These are phyloP conservation scores for Lasioglossum morio DNA, from an alignment of 2,888 invertebrate species.

Conservation along the genomic window DNA sequence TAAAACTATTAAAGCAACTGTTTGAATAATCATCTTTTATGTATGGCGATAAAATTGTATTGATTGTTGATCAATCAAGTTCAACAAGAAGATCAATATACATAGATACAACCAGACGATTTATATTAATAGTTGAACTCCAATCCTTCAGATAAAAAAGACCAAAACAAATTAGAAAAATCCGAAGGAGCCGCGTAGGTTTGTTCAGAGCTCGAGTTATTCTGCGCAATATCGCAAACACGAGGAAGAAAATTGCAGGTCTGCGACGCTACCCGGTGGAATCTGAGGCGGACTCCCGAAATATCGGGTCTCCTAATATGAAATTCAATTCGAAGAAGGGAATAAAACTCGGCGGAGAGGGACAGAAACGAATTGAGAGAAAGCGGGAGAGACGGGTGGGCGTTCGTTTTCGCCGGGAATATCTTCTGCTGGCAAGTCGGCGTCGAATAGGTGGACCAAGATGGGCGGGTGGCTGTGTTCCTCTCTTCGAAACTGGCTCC, in stretches of 20 bases:
- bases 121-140: background rate
- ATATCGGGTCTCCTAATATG: constrained; percentile 60
- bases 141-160: background rate
- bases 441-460: constrained; percentile 55
- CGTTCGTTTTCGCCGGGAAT: constrained; percentile 60
- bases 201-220: background rate
- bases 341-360: constrained; percentile 56
- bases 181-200: background rate
- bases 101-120: background rate
- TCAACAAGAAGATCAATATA: background rate
- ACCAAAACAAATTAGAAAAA: too few species aligned
- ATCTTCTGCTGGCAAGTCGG: constrained; percentile 43
- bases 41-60: background rate
- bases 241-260: background rate
- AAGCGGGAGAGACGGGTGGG: constrained; percentile 43
- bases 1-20: background rate
- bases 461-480: constrained; percentile 56
- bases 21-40: background rate
- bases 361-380: background rate
- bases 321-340: constrained; percentile 77
- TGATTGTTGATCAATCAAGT: background rate
- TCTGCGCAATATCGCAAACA: background rate
- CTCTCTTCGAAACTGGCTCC: constrained; percentile 49
- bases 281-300: background rate
- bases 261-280: background rate